Evolutionary conservation across 1,140 invertebrate species (phyloP).

Genomic region (Lysiphlebus fabarum): DNA sequence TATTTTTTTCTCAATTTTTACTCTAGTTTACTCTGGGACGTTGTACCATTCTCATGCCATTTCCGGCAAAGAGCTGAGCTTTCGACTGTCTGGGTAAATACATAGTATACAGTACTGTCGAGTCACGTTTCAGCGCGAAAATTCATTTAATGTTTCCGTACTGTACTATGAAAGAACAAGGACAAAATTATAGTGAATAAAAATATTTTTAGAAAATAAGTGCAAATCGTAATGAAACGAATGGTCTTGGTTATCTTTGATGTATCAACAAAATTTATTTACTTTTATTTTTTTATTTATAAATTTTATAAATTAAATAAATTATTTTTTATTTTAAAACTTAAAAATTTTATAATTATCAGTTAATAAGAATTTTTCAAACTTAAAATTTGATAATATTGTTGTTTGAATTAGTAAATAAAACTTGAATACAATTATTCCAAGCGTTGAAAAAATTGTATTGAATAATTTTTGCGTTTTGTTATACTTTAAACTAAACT

Average conservation of each 20-base stretch:
- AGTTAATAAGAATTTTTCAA: too few species aligned
- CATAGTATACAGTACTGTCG: neutral
- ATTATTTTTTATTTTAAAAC: too few species aligned
- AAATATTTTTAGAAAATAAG: neutral
- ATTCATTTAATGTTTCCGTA: slow-evolving; percentile 23
- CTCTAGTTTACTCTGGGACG: neutral
- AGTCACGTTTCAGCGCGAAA: slow-evolving; percentile 14
- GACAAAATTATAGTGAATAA: neutral
- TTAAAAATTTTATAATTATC: too few species aligned
- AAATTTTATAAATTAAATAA: too few species aligned
- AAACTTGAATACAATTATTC: too few species aligned
- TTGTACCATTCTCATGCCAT: slow-evolving; percentile 6
- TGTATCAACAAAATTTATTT: neutral
- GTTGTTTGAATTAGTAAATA: too few species aligned
- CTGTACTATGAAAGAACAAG: neutral
- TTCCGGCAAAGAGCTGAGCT: neutral
- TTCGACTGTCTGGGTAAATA: slow-evolving; percentile 13
- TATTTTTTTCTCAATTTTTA: neutral
- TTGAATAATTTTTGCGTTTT: too few species aligned
- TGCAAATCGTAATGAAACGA: slow-evolving; percentile 14
- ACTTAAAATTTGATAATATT: too few species aligned
- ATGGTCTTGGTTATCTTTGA: neutral
- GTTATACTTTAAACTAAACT: too few species aligned
- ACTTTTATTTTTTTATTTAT: too few species aligned
- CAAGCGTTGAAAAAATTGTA: too few species aligned